A percentile compares a stretch with the other conserved stretches of the same genome.
Conservation (phyloP, 1,140 invertebrate species). For the Heliconius melpomene region DNA sequence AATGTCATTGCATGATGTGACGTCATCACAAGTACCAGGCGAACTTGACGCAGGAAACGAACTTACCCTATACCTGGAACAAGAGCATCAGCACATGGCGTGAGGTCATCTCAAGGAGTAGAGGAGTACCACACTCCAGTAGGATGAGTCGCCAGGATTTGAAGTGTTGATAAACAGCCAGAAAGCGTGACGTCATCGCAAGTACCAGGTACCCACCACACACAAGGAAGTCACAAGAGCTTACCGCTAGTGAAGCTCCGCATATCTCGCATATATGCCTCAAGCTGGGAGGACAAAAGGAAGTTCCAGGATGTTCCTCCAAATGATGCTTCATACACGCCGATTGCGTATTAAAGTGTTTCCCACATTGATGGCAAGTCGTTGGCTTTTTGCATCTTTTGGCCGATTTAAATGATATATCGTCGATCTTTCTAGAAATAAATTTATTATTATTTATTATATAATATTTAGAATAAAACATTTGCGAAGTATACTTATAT, state of each 20-base stretch:
- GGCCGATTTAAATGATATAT: slow-evolving; percentile 18
- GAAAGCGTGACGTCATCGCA: background rate
- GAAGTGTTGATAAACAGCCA: too few species aligned
- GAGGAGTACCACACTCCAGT: too few species aligned
- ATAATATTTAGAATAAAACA: background rate
- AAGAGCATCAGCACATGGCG: too few species aligned
- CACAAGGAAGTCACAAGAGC: slow-evolving; percentile 5
- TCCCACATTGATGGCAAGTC: slow-evolving; percentile 53
- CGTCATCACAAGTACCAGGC: background rate
- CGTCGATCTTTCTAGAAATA: slow-evolving; percentile 19
- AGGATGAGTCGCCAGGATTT: background rate
- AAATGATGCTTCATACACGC: slow-evolving; percentile 67
- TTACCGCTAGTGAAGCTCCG: slow-evolving; percentile 72
- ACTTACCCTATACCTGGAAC: too few species aligned
- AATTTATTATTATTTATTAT: background rate
- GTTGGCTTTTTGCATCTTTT: slow-evolving; percentile 25
- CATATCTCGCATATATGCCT: slow-evolving; percentile 78
- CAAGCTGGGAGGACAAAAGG: slow-evolving; percentile 57
- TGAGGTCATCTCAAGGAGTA: background rate
- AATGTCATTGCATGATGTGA: background rate
- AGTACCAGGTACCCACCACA: background rate
- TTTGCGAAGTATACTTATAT: too few species aligned
- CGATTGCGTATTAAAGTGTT: slow-evolving; percentile 61
- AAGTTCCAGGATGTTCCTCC: slow-evolving; percentile 59
- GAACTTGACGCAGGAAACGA: background rate